These are phyloP conservation scores for Cephalopholis sonnerati DNA, from an alignment of 2,113 vertebrate species.

Conservation along the genomic window DNA sequence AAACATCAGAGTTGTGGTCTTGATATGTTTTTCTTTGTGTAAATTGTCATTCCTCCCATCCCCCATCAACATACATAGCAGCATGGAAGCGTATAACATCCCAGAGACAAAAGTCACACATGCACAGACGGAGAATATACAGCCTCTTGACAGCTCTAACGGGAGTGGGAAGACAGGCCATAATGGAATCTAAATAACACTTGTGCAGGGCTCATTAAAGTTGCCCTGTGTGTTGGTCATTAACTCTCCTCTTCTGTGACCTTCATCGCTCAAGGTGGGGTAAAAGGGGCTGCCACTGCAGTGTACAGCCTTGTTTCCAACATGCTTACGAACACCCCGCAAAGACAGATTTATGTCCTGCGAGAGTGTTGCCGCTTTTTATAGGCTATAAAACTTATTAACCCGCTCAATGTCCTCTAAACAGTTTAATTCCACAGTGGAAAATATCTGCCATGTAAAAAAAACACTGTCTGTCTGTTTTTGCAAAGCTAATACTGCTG, in stretches of 20 bases:
- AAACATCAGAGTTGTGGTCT: background rate
- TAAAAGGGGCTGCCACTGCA: background rate
- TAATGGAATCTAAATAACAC: conserved; percentile 63
- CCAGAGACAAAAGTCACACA: conserved; percentile 29
- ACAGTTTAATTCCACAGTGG: conserved; percentile 29
- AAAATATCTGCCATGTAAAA: background rate
- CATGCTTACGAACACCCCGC: background rate
- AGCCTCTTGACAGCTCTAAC: conserved; percentile 43
- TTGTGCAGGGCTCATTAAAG: conserved; percentile 66
- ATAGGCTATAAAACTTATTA: conserved; percentile 52
- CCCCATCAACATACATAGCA: background rate
- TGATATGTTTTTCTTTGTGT: background rate
- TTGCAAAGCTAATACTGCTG: background rate
- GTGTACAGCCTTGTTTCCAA: conserved; percentile 17
- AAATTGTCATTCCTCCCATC: background rate
- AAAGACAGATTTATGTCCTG: conserved; percentile 44
- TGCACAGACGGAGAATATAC: conserved; percentile 36
- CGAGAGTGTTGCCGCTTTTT: conserved; percentile 28
- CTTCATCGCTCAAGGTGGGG: conserved; percentile 50
- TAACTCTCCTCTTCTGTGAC: conserved; percentile 57
- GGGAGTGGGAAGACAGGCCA: conserved; percentile 19
- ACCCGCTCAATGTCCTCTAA: conserved; percentile 51
- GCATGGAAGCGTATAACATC: background rate
- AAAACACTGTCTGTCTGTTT: background rate
- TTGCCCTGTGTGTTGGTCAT: conserved; percentile 48